Percentiles rank a stretch among this genome's conserved stretches.
phyloP scores from a whole-genome alignment of 2,797 vertebrate genomes.

The Pseudochirops cupreus region DNA sequence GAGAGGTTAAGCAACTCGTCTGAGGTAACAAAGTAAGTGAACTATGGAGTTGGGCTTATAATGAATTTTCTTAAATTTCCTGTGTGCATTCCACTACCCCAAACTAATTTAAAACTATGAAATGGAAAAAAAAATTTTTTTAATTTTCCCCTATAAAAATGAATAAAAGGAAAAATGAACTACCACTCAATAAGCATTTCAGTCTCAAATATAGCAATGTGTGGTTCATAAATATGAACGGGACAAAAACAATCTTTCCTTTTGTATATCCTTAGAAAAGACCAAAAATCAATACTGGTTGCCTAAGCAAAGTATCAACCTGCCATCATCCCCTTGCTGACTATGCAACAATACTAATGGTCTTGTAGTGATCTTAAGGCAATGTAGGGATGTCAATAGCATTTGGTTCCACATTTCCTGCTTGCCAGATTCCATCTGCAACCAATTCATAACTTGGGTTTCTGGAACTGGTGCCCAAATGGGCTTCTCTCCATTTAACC shows the following conservation, averaged over 20 bases:
- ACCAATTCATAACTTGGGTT: constrained; percentile 87
- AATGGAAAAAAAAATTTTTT: neutral
- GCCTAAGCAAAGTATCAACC: constrained; percentile 85
- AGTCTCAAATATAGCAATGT: constrained; percentile 17
- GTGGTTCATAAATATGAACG: constrained; percentile 54
- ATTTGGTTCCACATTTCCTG: constrained; percentile 90
- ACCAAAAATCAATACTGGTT: constrained; percentile 86
- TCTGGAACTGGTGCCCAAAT: constrained; percentile 86
- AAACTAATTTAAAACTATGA: constrained; percentile 30
- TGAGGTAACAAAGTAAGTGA: neutral
- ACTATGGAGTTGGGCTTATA: neutral
- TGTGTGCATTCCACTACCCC: neutral
- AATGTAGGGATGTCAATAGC: constrained; percentile 87
- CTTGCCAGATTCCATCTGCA: constrained; percentile 88
- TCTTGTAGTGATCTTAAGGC: constrained; percentile 84
- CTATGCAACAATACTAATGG: constrained; percentile 81
- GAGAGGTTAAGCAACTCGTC: neutral
- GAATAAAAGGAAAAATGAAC: constrained; percentile 6
- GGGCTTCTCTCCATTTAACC: constrained; percentile 75
- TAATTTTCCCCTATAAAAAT: neutral
- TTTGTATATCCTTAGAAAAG: constrained; percentile 65
- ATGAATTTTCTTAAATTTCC: neutral
- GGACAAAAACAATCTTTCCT: constrained; percentile 56
- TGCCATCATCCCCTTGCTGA: constrained; percentile 83
- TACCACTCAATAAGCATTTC: neutral